A percentile compares a stretch with the other conserved stretches of the same genome.
Conservation (phyloP, 2,888 invertebrate species). For the Latrodectus hesperus region DNA sequence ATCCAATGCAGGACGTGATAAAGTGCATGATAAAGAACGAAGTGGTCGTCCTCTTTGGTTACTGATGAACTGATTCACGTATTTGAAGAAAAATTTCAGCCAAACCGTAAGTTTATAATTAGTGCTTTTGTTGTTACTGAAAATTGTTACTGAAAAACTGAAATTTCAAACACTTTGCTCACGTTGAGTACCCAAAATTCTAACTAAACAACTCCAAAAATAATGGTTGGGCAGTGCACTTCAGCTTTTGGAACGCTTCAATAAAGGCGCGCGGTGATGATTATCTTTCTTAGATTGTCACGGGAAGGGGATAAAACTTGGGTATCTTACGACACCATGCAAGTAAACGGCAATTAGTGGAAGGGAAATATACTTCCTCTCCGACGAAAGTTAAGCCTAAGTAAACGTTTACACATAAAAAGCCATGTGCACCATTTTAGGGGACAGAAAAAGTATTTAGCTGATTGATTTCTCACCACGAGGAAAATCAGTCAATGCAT, state of each 20-base stretch:
- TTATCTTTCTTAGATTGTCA: neutral
- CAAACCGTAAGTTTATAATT: neutral
- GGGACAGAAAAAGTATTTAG: too few species aligned
- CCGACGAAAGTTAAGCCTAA: neutral
- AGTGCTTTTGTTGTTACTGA: too few species aligned
- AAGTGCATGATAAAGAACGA: neutral
- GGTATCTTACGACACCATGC: neutral
- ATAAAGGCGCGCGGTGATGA: neutral
- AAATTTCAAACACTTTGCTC: neutral
- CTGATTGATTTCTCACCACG: too few species aligned
- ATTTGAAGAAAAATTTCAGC: neutral
- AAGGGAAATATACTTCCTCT: neutral
- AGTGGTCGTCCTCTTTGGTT: neutral
- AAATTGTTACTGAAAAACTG: conserved; percentile 6
- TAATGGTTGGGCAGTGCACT: neutral
- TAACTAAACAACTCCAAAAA: neutral
- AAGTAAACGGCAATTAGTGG: conserved; percentile 3
- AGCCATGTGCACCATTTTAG: too few species aligned
- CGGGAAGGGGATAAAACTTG: neutral
- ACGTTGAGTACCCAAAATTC: neutral
- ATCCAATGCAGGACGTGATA: neutral
- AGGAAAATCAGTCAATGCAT: too few species aligned
- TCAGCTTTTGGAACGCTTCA: neutral
- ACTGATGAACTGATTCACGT: neutral
- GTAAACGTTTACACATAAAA: neutral